These are phyloP conservation scores for Enteromius unitaeniatus DNA, from an alignment of 2,797 vertebrate genomes.

Conservation along the genomic window DNA sequence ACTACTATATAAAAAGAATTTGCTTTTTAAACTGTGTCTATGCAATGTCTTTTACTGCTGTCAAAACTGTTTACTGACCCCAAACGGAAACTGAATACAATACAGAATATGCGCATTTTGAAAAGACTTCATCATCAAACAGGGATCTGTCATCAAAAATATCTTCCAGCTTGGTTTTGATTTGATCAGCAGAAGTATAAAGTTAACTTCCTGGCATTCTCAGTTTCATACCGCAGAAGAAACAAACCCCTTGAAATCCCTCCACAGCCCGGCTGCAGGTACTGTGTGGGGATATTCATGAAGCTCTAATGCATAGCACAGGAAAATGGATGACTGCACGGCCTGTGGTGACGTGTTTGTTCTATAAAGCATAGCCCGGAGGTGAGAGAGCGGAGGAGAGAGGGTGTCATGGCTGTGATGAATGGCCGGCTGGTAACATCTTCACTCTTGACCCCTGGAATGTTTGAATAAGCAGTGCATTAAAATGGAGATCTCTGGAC, in stretches of 20 bases:
- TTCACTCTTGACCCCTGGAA: conserved; percentile 81
- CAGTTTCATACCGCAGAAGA: not conserved
- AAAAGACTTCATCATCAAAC: not conserved
- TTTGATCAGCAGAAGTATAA: not conserved
- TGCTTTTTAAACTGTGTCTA: not conserved
- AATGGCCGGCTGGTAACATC: conserved; percentile 82
- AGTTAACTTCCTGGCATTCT: not conserved
- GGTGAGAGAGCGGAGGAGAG: conserved; percentile 75
- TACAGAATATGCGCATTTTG: not conserved
- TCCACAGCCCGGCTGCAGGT: conserved; percentile 48
- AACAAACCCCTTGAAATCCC: conserved; percentile 26
- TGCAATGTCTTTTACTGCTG: not conserved
- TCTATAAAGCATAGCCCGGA: conserved; percentile 86
- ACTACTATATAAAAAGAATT: too few relatives aligned
- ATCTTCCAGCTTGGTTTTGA: too few relatives aligned
- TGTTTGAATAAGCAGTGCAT: conserved; percentile 67
- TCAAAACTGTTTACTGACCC: not conserved
- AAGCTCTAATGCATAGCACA: conserved; percentile 63
- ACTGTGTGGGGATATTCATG: conserved; percentile 58
- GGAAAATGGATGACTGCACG: conserved; percentile 80
- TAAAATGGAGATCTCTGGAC: conserved; percentile 60
- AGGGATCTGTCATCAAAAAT: not conserved
- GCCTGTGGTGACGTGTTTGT: conserved; percentile 82
- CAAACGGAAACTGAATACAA: not conserved
- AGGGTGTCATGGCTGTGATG: conserved; percentile 80